phyloP scores from a whole-genome alignment of 2,797 vertebrate species.

The Toxotes lorentzi region DNA sequence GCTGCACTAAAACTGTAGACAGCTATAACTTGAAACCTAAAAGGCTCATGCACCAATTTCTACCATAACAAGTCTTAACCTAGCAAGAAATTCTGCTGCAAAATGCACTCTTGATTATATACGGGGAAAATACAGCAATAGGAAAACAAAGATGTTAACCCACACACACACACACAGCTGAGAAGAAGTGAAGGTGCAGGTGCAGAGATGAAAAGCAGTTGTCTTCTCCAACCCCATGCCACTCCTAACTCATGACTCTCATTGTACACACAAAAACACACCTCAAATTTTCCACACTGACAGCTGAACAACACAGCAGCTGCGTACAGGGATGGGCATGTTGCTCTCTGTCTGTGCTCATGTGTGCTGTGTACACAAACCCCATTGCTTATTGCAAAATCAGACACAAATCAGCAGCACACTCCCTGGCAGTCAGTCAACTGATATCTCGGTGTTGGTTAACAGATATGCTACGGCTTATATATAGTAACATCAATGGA shows the following conservation, averaged over 20 bases:
- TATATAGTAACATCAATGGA: conserved; percentile 41
- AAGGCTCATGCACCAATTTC: not conserved
- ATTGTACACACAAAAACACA: conserved; percentile 71
- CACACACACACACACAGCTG: conserved; percentile 22
- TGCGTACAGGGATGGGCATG: conserved; percentile 74
- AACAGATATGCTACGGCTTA: conserved; percentile 43
- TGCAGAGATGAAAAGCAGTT: conserved; percentile 57
- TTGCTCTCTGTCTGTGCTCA: conserved; percentile 45
- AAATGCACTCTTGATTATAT: conserved; percentile 4
- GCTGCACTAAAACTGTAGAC: not conserved
- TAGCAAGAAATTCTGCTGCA: conserved; percentile 11
- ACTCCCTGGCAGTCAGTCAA: conserved; percentile 49
- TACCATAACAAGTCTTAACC: not conserved
- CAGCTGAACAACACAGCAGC: conserved; percentile 78
- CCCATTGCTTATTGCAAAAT: conserved; percentile 60
- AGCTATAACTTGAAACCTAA: not conserved
- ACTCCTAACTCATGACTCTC: conserved; percentile 62
- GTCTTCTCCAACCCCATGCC: conserved; percentile 54
- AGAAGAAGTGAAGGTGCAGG: conserved; percentile 41
- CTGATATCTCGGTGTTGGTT: conserved; percentile 38
- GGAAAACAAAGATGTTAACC: conserved; percentile 9
- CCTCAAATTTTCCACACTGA: conserved; percentile 68
- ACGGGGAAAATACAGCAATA: not conserved
- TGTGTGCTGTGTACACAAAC: conserved; percentile 43
- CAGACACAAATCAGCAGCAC: conserved; percentile 50